Base-by-base conservation (phyloP, 2,888 invertebrate species). In the Andrena minutula region DNA sequence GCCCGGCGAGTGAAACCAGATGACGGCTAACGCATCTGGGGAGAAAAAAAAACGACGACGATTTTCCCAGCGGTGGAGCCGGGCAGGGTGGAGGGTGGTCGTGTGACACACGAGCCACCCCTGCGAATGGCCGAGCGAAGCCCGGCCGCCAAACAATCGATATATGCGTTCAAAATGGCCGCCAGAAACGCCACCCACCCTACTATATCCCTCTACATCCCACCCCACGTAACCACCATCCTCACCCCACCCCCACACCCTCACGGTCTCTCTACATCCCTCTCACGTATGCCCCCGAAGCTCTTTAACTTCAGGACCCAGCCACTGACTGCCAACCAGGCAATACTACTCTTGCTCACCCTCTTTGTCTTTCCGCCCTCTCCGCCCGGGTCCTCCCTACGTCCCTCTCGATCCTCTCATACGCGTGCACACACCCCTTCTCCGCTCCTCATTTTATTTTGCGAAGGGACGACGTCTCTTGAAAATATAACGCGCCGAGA, bases 91-190 rank as follows among this genome's bases (percentile, higher is more conserved):
- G 82, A 74, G 88, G 88, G 85, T 88, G 85, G 88, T 86, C 83
- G 83, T 85, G 88, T 85, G 86, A 87, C 87, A 88, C 86, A 90
- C 90, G 90, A 91, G 91, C 85, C 86, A 90, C 86, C 92, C 92
- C 92, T 90, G 92, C 92, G 92, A 93, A 93, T 93, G 93, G 93
- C 91, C 93, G 93, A 93, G 92, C 89, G 84, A 88, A 90, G 92
- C 93, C 92, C 92, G 92, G 93, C 93, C 93, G 93, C 94, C 94
- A 94, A 94, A 94, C 94, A 94, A 94, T 94, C 94, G 94, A 94
- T 94, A 94, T 94, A 94, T 94, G 93, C 93, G 93, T 94, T 94
- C 94, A 94, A 94, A 94, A 94, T 94, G 94, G 94, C 94, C 93
- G 94, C 94, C 94, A 92, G 92, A 92, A 88, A 92, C 92, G 90